Base-by-base conservation (phyloP, 2,113 vertebrate genomes). In the Saccopteryx leptura region DNA sequence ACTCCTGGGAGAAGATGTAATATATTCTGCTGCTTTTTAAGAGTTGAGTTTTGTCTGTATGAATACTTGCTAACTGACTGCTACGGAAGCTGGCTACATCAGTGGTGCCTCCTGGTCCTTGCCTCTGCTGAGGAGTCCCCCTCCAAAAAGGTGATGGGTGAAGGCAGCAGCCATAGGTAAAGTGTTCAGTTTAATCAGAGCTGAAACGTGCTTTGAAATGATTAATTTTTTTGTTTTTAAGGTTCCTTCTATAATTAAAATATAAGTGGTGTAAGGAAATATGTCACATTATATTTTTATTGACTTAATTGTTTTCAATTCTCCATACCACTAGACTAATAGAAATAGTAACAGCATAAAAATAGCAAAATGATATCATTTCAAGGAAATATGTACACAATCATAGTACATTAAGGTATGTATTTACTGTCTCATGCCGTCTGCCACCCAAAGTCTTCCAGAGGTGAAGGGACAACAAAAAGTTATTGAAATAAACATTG, bases 271-370 rank as follows among this genome's bases (percentile, higher is more conserved):
- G 17, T 10, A 48, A 84, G n/a, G 71, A 88, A 69, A 91, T 21
- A 75, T 19, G 10, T 50, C 28, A 80, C 2, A 14, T 63, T 68
- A 19, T 52, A 58, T 5, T 52, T n/a, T 63, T 66, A 61, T 19
- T 68, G 14, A 33, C 12, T 58, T 33, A 15, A 56, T 52, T 92
- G 65, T 68, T 56, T 6, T 50, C 5, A 76, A 24, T 58, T 85
- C 7, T 7, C 14, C 11, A 60, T 1, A 74, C 2, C 14, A 69
- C 19, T 75, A 52, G 14, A 56, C 82, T 31, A 85, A 84, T 28
- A 88, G 21, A 93, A 61, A 76, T 65, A 76, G 26, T 17, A 93
- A 50, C 3, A 89, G 18, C 61, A 50, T n/a, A 84, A 23, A 95
- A 75, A 88, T 4, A 58, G 5, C 1, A 66, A 92, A 78, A 39